A percentile compares a stretch with the other conserved stretches of the same genome.
Conservation (phyloP, 2,113 vertebrate genomes). For the Agapornis roseicollis region DNA sequence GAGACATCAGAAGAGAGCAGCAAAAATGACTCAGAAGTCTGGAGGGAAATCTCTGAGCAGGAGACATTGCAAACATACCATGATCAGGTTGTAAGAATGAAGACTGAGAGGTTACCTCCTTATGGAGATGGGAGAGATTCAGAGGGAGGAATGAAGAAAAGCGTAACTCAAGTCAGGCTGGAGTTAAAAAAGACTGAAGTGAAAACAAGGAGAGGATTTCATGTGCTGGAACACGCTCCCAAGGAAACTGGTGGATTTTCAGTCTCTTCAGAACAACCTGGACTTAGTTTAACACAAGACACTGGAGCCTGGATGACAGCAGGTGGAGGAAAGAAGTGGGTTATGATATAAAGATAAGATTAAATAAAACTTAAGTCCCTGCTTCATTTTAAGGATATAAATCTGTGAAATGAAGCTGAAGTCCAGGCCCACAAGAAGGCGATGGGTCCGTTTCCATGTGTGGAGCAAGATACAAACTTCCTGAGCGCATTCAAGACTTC, state of each 20-base stretch:
- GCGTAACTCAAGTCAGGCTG: not conserved
- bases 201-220: not conserved
- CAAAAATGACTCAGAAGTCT: not conserved
- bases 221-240: not conserved
- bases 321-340: not conserved
- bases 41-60: not conserved
- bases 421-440: not conserved
- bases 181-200: not conserved
- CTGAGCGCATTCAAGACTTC: not conserved
- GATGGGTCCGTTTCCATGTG: not conserved
- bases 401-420: not conserved
- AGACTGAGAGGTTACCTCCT: not conserved
- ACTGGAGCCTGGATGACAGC: fast-evolving
- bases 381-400: not conserved
- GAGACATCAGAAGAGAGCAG: not conserved
- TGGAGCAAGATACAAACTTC: not conserved
- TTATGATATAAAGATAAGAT: not conserved
- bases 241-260: not conserved
- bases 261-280: not conserved
- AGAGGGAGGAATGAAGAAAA: not conserved
- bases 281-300: not conserved
- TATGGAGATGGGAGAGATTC: fast-evolving
- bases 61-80: not conserved
- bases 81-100: not conserved
- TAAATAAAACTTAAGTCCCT: not conserved